Base-by-base conservation (phyloP, 2,113 vertebrate species). In the Steatornis caripensis region DNA sequence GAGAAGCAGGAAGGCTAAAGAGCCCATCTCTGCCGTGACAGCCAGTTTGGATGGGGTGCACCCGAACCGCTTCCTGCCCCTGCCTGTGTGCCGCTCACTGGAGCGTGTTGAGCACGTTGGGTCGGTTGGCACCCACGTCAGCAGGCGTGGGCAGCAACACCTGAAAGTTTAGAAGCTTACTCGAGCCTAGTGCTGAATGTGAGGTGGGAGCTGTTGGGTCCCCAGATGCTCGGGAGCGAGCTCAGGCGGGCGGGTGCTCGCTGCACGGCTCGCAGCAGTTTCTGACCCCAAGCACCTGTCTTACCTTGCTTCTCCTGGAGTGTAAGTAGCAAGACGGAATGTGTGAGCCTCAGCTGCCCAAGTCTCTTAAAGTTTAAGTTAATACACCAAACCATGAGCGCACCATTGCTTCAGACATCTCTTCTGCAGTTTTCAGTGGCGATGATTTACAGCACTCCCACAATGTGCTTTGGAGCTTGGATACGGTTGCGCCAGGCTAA, bases 21-120 rank as follows among this genome's bases (percentile, higher is more conserved):
- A 81, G 61, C 51, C 36, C 2, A 0, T 34, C 57, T 30, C 37
- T 0, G 1, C 1, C 0, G 39, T n/a, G 15, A 37, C 32, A 62
- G 6, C 49, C 20, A 10, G 5, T 22, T 15, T 12, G 76, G 65
- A 12, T 15, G 60, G 48, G 58, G 12, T 8, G 15, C 2, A 0
- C 19, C 36, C 3, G 17, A 26, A 6, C 21, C 32, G 32, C 18
- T 10, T 20, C 1, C 0, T 43, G 62, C 27, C 11, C 55, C 11
- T 16, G 2, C 29, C 12, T 15, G 23, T 16, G 1, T 19, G 48
- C 26, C 3, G 3, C n/a, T 2, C 53, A 36, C 5, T 32, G 45
- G 13, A 65, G 34, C 12, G 2, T 10, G 27, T 29, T 12, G 1
- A 8, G 39, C 5, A 6, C n/a, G 3, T 23, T 37, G n/a, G n/a